phyloP scores from a whole-genome alignment of 2,113 vertebrate species.

The Chaetura pelagica region DNA sequence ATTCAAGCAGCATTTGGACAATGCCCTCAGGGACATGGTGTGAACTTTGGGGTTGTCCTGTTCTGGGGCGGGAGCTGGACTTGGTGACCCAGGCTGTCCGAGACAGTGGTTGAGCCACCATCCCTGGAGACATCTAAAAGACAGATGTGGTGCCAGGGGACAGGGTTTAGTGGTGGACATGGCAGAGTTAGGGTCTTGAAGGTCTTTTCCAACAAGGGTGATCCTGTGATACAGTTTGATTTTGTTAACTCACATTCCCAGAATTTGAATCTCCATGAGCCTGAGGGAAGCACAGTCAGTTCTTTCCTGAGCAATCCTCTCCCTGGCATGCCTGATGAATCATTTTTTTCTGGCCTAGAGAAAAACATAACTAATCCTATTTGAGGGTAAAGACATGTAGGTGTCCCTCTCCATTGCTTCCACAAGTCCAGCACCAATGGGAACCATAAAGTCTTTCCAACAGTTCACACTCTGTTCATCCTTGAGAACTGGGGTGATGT shows the following conservation, averaged over 20 bases:
- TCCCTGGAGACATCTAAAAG: no score
- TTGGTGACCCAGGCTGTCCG: no score
- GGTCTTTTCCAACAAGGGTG: no score
- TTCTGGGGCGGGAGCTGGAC: no score
- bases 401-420: background rate
- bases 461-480: background rate
- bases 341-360: background rate
- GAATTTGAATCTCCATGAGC: background rate
- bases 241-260: background rate
- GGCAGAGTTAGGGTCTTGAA: no score
- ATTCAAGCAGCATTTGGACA: no score
- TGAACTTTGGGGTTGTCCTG: no score
- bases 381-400: background rate
- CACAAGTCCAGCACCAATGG: background rate
- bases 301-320: background rate
- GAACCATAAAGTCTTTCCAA: background rate
- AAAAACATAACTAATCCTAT: background rate
- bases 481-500: background rate
- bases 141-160: no score
- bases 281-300: background rate
- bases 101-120: no score
- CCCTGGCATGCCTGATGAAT: background rate
- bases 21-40: no score
- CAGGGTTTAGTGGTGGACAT: no score
- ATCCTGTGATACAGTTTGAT: no score